A percentile compares a stretch with the other conserved stretches of the same genome.
These are phyloP conservation scores for Platichthys stellatus DNA, from an alignment of 2,113 vertebrate species.

Conservation along the genomic window DNA sequence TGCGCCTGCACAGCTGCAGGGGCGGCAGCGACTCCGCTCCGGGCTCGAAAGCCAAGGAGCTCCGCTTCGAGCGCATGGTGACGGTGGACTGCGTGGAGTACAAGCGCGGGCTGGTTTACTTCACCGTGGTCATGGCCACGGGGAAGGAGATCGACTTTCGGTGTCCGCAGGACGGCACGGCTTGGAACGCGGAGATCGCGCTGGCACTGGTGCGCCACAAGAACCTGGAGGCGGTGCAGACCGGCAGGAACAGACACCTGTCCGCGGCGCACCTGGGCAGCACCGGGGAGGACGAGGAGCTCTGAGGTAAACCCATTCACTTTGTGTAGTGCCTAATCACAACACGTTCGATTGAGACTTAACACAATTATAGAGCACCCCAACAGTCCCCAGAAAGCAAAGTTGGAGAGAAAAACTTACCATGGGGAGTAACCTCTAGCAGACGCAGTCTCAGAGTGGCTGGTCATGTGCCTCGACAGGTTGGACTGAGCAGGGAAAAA, in stretches of 20 bases:
- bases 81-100: constrained; percentile 96
- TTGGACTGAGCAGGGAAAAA: no score
- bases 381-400: no score
- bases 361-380: no score
- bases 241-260: constrained; percentile 84
- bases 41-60: constrained; percentile 84
- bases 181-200: constrained; percentile 93
- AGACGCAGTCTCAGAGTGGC: no score
- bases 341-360: background rate
- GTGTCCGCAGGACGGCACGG: constrained; percentile 88
- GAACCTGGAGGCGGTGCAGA: constrained; percentile 91
- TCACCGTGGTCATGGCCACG: constrained; percentile 91
- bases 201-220: constrained; percentile 93
- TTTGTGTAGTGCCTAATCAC: background rate
- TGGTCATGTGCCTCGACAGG: no score
- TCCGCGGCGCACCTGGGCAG: constrained; percentile 69
- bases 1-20: constrained; percentile 82
- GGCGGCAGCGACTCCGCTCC: background rate
- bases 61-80: constrained; percentile 89
- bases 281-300: constrained; percentile 72
- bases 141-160: constrained; percentile 94
- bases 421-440: no score
- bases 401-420: no score
- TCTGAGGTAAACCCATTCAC: constrained; percentile 32
- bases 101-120: constrained; percentile 90